Evolutionary conservation across 2,113 vertebrate species (phyloP).

Genomic region (Carettochelys insculpta): DNA sequence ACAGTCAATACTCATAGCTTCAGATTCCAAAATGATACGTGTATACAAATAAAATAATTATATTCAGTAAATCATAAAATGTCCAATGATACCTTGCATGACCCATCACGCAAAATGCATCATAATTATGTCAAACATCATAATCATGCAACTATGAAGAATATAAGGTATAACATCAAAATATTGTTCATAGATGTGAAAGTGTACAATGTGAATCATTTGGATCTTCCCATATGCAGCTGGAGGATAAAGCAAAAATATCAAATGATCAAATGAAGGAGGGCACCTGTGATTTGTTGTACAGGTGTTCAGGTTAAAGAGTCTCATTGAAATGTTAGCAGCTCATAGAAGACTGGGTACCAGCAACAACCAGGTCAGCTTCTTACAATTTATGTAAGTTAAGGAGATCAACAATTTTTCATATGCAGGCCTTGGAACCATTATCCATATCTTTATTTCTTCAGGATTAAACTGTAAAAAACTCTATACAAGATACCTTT

Average conservation of each 20-base stretch:
- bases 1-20: too few relatives aligned
- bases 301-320: not conserved
- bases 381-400: not conserved
- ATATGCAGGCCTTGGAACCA: fast-evolving
- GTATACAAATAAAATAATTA: too few relatives aligned
- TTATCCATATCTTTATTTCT: not conserved
- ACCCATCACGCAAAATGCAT: too few relatives aligned
- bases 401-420: not conserved
- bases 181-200: not conserved
- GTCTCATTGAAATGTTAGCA: not conserved
- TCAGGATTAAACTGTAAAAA: fast-evolving
- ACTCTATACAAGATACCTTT: not conserved
- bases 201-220: not conserved
- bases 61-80: too few relatives aligned
- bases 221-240: not conserved
- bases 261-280: not conserved
- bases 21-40: too few relatives aligned
- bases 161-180: too few relatives aligned
- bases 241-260: not conserved
- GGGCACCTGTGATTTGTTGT: not conserved
- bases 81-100: too few relatives aligned
- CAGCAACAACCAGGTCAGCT: not conserved
- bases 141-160: too few relatives aligned
- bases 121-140: too few relatives aligned
- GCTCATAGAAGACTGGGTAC: not conserved